Base-by-base conservation (phyloP, 2,797 vertebrate species). In the Cirrhinus molitorella region DNA sequence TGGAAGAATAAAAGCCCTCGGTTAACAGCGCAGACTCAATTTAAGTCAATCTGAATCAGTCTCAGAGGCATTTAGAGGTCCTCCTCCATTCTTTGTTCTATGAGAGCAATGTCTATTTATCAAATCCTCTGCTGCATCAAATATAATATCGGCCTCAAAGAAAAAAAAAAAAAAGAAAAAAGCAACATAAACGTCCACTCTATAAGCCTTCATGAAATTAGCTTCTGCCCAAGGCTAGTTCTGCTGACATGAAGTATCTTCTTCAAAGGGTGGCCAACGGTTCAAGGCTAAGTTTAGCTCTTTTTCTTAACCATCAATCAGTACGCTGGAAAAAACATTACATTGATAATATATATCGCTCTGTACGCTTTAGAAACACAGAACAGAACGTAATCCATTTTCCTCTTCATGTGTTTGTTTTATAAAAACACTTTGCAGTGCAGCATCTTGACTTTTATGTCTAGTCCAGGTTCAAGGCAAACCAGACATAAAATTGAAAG, bases 121-220 rank as follows among this genome's bases (percentile, higher is more conserved):
- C 74, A 90, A 91, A 88, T 86, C 82, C 83, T 65, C 84, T 47
- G 79, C 72, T 21, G 71, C 78, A 72, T 85, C 82, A 70, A 55
- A 90, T 88, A 93, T 88, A 88, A 92, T 85, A 81, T 85, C 79
- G 65, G n/a, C 89, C 83, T 83, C 73, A 25, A 59, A 59, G 19
- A 57, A 55, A 55, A 19, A 53, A 53, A 19, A n/a, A 19, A 19
- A n/a, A n/a, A n/a, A n/a, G n/a, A 37, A 28, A 55, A 3, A 45
- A 82, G 63, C 61, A 66, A 85, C 85, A 81, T 80, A 84, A 87
- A 86, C 49, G 70, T 68, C 85, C 90, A 80, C 85, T 89, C 90
- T 86, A 89, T 88, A 71, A 86, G 79, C 88, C 90, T 93, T 93
- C 93, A 93, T 91, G 88, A 93, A 94, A 95, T 93, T 93, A 92